These are phyloP conservation scores for Crocodylus rhombifer DNA, from an alignment of 2,797 vertebrate species.

Conservation along the genomic window DNA sequence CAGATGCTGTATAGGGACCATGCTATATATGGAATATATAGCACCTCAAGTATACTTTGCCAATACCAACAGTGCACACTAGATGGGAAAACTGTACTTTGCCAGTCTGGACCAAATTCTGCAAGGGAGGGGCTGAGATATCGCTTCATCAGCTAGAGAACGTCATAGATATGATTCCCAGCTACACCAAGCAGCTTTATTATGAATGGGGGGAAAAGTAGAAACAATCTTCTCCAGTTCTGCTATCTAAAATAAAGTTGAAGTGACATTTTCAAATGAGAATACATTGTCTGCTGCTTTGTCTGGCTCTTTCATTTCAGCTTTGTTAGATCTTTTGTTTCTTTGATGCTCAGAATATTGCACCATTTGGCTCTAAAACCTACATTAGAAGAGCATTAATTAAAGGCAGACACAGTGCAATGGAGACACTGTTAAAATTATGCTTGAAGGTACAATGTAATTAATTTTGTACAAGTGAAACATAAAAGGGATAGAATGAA, in stretches of 20 bases:
- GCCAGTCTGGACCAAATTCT: not conserved
- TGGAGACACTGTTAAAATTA: conserved; percentile 78
- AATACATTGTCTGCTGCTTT: conserved; percentile 49
- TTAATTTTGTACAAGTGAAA: conserved; percentile 85
- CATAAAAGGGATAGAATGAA: conserved; percentile 78
- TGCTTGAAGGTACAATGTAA: conserved; percentile 85
- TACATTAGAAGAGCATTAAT: conserved; percentile 84
- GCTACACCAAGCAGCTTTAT: conserved; percentile 16
- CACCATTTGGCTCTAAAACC: conserved; percentile 82
- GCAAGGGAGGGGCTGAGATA: not conserved
- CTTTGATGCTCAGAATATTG: conserved; percentile 81
- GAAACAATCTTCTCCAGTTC: conserved; percentile 4
- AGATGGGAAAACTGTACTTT: not conserved
- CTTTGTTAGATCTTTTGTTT: conserved; percentile 82
- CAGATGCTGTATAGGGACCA: not conserved
- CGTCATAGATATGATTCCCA: conserved; percentile 15
- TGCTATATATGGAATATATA: not conserved
- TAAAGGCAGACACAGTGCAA: conserved; percentile 80
- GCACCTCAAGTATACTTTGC: rapidly evolving
- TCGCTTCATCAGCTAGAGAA: conserved; percentile 25
- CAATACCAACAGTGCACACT: not conserved
- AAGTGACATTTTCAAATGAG: conserved; percentile 66
- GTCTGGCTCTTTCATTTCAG: conserved; percentile 68
- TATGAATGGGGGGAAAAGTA: conserved; percentile 27
- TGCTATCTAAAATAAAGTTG: conserved; percentile 47